These are phyloP conservation scores for Centruroides sculpturatus DNA, from an alignment of 1,140 invertebrate genomes.

Conservation along the genomic window DNA sequence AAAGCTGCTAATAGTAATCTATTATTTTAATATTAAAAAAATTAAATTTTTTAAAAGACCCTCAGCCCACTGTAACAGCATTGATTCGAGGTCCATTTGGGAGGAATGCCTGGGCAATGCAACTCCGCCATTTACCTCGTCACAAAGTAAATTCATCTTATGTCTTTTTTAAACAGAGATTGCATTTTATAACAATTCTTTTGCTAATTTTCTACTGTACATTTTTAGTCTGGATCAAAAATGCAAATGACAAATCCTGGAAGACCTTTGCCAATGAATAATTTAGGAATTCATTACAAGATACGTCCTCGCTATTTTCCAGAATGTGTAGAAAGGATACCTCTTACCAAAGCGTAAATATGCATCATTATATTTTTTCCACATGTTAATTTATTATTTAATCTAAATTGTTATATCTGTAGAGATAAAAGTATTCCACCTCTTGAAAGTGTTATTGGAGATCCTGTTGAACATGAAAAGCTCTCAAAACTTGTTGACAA, in stretches of 20 bases:
- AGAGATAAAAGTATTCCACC: constrained; percentile 71
- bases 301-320: constrained; percentile 64
- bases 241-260: constrained; percentile 54
- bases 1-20: too few species aligned
- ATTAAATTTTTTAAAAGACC: constrained; percentile 23
- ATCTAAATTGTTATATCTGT: constrained; percentile 10
- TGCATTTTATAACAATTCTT: not conserved
- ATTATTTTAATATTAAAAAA: not conserved
- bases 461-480: constrained; percentile 35
- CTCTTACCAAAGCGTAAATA: constrained; percentile 61
- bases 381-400: too few species aligned
- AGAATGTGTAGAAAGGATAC: constrained; percentile 62
- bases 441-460: constrained; percentile 51
- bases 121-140: constrained; percentile 62
- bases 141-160: constrained; percentile 36
- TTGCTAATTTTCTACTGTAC: not conserved
- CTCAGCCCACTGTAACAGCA: constrained; percentile 47
- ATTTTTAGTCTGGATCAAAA: constrained; percentile 38
- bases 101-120: constrained; percentile 85
- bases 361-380: not conserved
- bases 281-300: constrained; percentile 38
- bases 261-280: constrained; percentile 57
- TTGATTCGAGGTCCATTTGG: constrained; percentile 82
- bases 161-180: not conserved
- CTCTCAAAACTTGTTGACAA: constrained; percentile 32